Conservation (phyloP, 30 jellyfish, hydroid and myxozoan genomes). For the Hydra vulgaris region DNA sequence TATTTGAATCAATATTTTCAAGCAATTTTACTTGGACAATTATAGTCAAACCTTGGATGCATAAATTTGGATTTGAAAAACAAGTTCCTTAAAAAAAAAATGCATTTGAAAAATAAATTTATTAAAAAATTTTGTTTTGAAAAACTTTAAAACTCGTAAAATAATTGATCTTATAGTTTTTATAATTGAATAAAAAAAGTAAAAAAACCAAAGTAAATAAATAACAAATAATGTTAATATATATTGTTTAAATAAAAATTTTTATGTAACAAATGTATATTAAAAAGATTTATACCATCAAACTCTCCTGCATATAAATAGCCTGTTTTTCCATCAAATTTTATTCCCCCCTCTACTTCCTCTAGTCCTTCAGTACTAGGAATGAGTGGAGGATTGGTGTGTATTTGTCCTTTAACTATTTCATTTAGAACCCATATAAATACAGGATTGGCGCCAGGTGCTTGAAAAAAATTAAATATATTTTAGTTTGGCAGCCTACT, state of each 20-base stretch:
- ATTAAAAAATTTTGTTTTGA: background rate
- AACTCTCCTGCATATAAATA: slow-evolving; percentile 82
- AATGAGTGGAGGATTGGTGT: slow-evolving; percentile 67
- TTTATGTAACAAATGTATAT: background rate
- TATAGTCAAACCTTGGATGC: slow-evolving; percentile 90
- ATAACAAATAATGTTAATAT: too few species aligned
- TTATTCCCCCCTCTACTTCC: slow-evolving; percentile 35
- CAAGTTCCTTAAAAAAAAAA: slow-evolving; percentile 51
- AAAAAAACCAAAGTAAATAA: background rate
- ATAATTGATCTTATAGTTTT: background rate
- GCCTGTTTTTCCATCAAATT: slow-evolving; percentile 61
- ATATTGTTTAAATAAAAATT: too few species aligned
- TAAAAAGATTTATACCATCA: slow-evolving; percentile 47
- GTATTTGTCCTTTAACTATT: slow-evolving; percentile 63
- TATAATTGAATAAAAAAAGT: too few species aligned
- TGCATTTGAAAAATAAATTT: background rate
- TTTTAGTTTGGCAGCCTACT: background rate
- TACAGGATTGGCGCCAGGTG: slow-evolving; percentile 92
- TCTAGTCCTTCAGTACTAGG: slow-evolving; percentile 45
- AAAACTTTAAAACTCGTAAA: too few species aligned
- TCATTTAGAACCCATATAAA: slow-evolving; percentile 77
- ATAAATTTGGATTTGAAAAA: slow-evolving; percentile 74
- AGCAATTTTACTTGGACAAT: slow-evolving; percentile 49
- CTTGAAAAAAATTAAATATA: slow-evolving; percentile 22
- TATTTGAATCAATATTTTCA: background rate